These are phyloP conservation scores for Entomyzon cyanotis DNA, from an alignment of 2,113 vertebrate genomes.

Conservation along the genomic window DNA sequence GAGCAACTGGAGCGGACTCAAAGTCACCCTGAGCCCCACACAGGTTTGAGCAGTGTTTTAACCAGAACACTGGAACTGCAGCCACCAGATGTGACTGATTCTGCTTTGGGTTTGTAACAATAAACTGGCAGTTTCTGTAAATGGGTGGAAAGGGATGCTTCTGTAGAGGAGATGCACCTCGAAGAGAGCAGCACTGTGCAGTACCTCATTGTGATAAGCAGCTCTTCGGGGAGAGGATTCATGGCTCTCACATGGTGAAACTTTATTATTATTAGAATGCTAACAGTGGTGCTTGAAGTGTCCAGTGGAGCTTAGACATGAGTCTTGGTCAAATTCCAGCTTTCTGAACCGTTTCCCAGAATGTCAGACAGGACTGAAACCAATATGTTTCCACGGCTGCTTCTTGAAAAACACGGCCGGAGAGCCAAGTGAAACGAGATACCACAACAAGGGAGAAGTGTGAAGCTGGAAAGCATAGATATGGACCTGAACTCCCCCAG, in stretches of 20 bases:
- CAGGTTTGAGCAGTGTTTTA: background rate
- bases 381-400: background rate
- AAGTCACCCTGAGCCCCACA: background rate
- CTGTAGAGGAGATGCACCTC: background rate
- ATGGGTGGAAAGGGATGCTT: background rate
- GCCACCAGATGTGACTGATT: background rate
- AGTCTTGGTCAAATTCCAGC: background rate
- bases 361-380: background rate
- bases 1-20: background rate
- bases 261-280: background rate
- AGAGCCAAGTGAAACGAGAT: background rate
- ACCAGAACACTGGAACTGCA: background rate
- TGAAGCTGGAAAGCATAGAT: background rate
- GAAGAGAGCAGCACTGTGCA: fast-evolving
- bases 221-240: background rate
- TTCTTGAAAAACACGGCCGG: background rate
- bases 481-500: background rate
- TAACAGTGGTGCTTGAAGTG: background rate
- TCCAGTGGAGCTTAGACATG: background rate
- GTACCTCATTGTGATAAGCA: fast-evolving
- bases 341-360: background rate
- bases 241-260: background rate
- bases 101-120: background rate
- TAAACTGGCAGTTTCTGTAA: background rate
- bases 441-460: background rate